Evolutionary conservation across 2,888 invertebrate genomes (phyloP).

Genomic region (Bombylius major): DNA sequence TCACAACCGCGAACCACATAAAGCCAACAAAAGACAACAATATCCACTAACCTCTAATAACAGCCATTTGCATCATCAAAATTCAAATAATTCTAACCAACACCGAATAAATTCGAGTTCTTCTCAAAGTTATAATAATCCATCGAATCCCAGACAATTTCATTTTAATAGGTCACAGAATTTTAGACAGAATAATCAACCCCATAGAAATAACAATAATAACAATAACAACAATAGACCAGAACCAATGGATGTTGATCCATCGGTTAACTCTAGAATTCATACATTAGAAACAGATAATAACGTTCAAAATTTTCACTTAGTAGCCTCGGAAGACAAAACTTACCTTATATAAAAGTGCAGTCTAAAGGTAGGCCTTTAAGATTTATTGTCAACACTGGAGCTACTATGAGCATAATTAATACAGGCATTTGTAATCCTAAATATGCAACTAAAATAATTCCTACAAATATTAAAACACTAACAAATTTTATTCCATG

Average conservation of each 20-base stretch:
- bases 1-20: neutral
- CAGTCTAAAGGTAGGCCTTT: neutral
- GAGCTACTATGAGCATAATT: neutral
- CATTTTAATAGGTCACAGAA: no score
- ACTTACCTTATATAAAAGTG: neutral
- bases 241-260: no score
- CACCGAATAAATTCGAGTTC: neutral
- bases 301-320: neutral
- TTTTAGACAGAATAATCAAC: no score
- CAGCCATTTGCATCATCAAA: no score
- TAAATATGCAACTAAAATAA: neutral
- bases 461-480: neutral
- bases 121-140: no score
- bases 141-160: no score
- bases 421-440: neutral
- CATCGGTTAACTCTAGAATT: no score
- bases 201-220: no score
- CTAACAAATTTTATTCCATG: neutral
- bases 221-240: no score
- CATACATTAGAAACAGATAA: neutral
- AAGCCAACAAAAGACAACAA: neutral
- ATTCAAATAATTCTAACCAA: neutral
- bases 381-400: neutral
- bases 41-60: neutral
- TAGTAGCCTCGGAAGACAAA: neutral